A percentile compares a stretch with the other conserved stretches of the same genome.
phyloP scores from a whole-genome alignment of 1,140 invertebrate genomes.

The Rhynchophorus ferrugineus region DNA sequence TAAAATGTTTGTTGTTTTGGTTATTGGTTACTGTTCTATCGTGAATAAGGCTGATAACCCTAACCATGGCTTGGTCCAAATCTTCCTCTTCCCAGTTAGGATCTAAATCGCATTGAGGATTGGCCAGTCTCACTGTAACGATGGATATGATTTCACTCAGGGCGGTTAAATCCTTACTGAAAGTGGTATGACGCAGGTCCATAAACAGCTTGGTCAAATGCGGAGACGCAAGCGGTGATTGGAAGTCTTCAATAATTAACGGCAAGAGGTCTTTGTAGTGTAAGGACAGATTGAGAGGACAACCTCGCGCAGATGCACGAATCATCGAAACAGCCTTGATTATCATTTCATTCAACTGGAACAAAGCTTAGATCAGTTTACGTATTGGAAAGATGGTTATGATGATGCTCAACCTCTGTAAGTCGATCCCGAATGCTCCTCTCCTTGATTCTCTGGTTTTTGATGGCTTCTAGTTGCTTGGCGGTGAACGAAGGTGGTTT shows the following conservation, averaged over 20 bases:
- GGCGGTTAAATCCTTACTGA: constrained; percentile 41
- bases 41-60: constrained; percentile 55
- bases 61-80: constrained; percentile 34
- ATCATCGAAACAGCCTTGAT: constrained; percentile 56
- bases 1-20: constrained; percentile 41
- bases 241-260: constrained; percentile 54
- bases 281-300: constrained; percentile 52
- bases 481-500: constrained; percentile 65
- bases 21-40: constrained; percentile 29
- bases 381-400: not conserved
- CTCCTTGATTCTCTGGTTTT: constrained; percentile 82
- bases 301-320: constrained; percentile 52
- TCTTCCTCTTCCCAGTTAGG: constrained; percentile 69
- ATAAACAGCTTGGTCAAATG: constrained; percentile 54
- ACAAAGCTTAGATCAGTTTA: constrained; percentile 20
- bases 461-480: constrained; percentile 90
- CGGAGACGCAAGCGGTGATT: constrained; percentile 63
- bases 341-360: constrained; percentile 56
- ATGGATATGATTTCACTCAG: constrained; percentile 56
- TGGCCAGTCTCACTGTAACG: constrained; percentile 57
- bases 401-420: constrained; percentile 45
- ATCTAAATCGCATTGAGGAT: constrained; percentile 73
- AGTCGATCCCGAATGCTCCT: constrained; percentile 62
- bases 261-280: constrained; percentile 56
- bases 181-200: constrained; percentile 48